These are phyloP conservation scores for Tiphia femorata DNA, from an alignment of 2,888 invertebrate genomes.

Conservation along the genomic window DNA sequence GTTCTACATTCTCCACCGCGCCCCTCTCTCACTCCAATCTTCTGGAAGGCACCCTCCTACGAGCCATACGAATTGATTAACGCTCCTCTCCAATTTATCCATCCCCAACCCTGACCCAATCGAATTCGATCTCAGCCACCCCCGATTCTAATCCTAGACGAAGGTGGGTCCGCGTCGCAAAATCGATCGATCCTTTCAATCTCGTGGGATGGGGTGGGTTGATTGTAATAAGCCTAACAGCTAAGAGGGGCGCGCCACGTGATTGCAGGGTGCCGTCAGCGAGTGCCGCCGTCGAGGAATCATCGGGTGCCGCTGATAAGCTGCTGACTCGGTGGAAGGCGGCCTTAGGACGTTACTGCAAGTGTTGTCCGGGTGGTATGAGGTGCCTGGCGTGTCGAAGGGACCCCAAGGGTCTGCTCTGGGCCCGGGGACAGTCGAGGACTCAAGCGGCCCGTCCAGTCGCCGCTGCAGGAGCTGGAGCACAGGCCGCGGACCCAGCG, in stretches of 20 bases:
- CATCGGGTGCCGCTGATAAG: constrained; percentile 35
- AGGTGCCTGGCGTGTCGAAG: constrained; percentile 60
- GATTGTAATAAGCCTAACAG: constrained; percentile 34
- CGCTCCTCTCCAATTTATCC: no score
- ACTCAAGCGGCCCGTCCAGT: constrained; percentile 11
- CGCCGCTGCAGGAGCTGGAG: background rate
- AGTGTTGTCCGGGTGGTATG: constrained; percentile 58
- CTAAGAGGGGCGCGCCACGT: no score
- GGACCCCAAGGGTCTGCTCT: constrained; percentile 54
- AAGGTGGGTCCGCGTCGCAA: no score
- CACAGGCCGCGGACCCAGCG: constrained; percentile 22
- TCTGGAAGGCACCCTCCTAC: no score
- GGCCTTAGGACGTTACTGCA: constrained; percentile 45
- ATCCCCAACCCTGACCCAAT: no score
- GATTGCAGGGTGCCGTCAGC: constrained; percentile 49
- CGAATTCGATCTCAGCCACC: background rate
- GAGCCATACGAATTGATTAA: no score
- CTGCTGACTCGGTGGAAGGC: constrained; percentile 48
- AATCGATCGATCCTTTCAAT: background rate
- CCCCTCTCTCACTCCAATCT: no score
- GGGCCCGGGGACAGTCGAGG: constrained; percentile 49
- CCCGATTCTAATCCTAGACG: no score
- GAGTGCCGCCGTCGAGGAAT: constrained; percentile 27
- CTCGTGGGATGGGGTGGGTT: background rate
- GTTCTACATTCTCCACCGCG: no score